Conservation (phyloP, 2,888 invertebrate species). For the Craniophora ligustri region DNA sequence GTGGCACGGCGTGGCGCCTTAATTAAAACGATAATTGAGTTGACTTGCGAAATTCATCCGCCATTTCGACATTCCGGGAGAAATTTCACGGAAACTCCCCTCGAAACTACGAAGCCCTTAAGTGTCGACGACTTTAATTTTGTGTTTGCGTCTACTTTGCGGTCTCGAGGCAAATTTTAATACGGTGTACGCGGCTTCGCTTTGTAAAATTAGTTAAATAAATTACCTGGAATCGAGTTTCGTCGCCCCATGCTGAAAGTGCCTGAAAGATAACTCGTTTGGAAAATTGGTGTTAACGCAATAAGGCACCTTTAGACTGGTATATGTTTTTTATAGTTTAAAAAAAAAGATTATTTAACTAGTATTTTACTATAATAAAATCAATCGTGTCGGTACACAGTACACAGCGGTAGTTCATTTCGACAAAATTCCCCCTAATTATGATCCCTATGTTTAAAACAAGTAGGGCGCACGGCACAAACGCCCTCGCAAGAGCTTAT, state of each 20-base stretch:
- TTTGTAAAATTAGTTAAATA: slow-evolving; percentile 85
- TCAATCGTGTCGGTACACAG: too few relatives aligned
- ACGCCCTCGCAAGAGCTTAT: slow-evolving; percentile 59
- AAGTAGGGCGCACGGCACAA: slow-evolving; percentile 52
- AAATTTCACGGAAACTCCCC: slow-evolving; percentile 85
- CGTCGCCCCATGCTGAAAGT: slow-evolving; percentile 61
- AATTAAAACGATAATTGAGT: slow-evolving; percentile 89
- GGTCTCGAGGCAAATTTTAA: slow-evolving; percentile 85
- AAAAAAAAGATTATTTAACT: too few relatives aligned
- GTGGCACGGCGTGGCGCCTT: slow-evolving; percentile 86
- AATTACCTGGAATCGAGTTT: slow-evolving; percentile 82
- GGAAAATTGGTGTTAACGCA: slow-evolving; percentile 69
- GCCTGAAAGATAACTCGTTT: slow-evolving; percentile 62
- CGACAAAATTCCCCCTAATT: slow-evolving; percentile 79
- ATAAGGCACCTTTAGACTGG: slow-evolving; percentile 48
- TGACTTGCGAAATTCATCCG: slow-evolving; percentile 88
- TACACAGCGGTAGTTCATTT: slow-evolving; percentile 61
- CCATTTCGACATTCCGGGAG: slow-evolving; percentile 87
- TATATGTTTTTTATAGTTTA: slow-evolving; percentile 9
- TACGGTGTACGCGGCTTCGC: slow-evolving; percentile 79
- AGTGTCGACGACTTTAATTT: slow-evolving; percentile 88
- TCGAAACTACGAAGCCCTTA: slow-evolving; percentile 85
- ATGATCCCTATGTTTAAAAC: slow-evolving; percentile 72
- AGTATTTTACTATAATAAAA: too few relatives aligned
- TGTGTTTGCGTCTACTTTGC: slow-evolving; percentile 88